These are phyloP conservation scores for Mus minutoides DNA, from an alignment of 2,797 vertebrate genomes.

Conservation along the genomic window DNA sequence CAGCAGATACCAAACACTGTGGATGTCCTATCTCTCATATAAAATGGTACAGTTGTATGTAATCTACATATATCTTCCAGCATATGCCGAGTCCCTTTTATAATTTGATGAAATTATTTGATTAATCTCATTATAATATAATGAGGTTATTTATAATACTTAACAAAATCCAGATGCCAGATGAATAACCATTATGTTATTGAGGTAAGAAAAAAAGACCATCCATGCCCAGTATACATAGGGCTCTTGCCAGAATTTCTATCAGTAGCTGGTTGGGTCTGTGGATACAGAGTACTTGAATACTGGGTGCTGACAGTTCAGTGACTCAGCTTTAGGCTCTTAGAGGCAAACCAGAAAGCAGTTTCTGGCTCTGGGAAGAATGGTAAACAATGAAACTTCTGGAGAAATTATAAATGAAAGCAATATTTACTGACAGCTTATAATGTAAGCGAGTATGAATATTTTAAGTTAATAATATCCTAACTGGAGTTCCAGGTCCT, in stretches of 20 bases:
- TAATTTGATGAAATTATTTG: background rate
- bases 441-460: slow-evolving; percentile 45
- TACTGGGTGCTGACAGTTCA: background rate
- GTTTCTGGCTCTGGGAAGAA: background rate
- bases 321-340: background rate
- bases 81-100: background rate
- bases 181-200: background rate
- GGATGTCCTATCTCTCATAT: background rate
- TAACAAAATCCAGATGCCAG: background rate
- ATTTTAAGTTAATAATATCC: slow-evolving; percentile 63
- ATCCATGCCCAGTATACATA: background rate
- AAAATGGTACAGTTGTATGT: background rate
- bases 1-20: background rate
- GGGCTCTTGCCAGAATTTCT: background rate
- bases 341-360: background rate
- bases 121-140: background rate
- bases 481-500: slow-evolving; percentile 42
- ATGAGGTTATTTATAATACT: background rate
- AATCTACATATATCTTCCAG: background rate
- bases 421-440: slow-evolving; percentile 61
- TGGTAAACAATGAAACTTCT: background rate
- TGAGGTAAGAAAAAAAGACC: background rate
- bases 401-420: slow-evolving; percentile 37
- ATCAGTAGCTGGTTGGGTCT: background rate
- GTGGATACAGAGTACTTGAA: background rate